Evolutionary conservation across 1,140 invertebrate genomes (phyloP), one percentile per base, ranked within the genome.

Genomic region (Drosophila nannoptera): DNA sequence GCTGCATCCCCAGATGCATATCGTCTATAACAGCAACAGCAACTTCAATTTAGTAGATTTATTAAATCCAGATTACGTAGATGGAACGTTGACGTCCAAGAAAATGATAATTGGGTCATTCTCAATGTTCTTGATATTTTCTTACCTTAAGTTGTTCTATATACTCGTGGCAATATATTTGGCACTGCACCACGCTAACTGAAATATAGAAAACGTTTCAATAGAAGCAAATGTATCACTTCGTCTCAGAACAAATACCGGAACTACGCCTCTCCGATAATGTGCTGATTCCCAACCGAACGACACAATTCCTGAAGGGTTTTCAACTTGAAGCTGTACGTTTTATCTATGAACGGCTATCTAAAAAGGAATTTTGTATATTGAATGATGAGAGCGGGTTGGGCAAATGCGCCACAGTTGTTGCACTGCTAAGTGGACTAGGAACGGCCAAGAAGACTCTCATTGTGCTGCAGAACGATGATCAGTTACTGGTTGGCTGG

Each of bases 111-210:
- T 86, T 61, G 82, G 78, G 4, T 87, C 87, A 14, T 89, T 87
- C 22, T 89, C 78, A 36, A 89, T 89, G 87, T 89, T 89, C 52
- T 69, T 89, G 4, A 75, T 89, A 72, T 89, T 89, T 56, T 84
- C 75, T 32, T 89, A 89, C 42, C 70, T 89, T 8, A 86, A 89
- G 60, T 12, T 89, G 32, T 58, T 89, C 3, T 89, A 89, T 38
- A 84, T 89, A 58, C 83, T 89, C 55, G 74, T 89, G 52, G 74
- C 77, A 66, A 76, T 89, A 31, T 89, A 87, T 48, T 54, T 89
- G 56, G 81, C 87, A 3, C 62, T 89, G 22, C 82, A 87, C 40
- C 76, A 88, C 68, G 69, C 68, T 4, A 70, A 77, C 32, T 61
- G 62, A 36, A 49, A 40, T 52, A 4, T 38, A 31, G 22, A 36